Conservation (phyloP, 2,113 vertebrate species). For the Gymnobelideus leadbeateri region DNA sequence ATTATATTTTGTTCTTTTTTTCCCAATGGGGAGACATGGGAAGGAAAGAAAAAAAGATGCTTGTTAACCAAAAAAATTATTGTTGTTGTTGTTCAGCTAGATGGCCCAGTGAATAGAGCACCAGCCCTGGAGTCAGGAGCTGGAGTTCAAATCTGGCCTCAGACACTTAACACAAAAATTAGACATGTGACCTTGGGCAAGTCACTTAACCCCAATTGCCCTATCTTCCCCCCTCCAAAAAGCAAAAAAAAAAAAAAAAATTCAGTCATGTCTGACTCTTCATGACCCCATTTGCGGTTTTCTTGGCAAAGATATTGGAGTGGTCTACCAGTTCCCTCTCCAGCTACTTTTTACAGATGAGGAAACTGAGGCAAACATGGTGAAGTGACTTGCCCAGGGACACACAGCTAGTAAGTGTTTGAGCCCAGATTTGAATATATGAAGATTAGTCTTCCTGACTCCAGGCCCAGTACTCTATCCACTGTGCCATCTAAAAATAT, state of each 20-base stretch:
- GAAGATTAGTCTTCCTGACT: slow-evolving; percentile 13
- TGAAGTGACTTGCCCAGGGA: slow-evolving; percentile 7
- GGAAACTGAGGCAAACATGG: background rate
- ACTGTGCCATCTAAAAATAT: slow-evolving; percentile 26
- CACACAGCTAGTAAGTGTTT: background rate
- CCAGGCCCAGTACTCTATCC: slow-evolving; percentile 6
- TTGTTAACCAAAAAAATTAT: background rate
- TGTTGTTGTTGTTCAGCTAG: background rate
- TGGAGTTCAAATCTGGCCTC: too few species aligned
- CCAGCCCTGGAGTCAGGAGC: too few species aligned
- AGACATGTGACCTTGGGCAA: too few species aligned
- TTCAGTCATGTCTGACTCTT: background rate
- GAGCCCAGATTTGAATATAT: slow-evolving; percentile 17
- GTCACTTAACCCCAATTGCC: too few species aligned
- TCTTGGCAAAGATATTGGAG: background rate
- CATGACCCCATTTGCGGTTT: background rate
- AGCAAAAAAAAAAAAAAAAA: too few species aligned
- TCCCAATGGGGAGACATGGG: background rate
- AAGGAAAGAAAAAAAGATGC: background rate
- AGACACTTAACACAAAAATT: too few species aligned
- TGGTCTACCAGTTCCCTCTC: background rate
- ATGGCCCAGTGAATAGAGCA: too few species aligned
- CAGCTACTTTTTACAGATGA: background rate
- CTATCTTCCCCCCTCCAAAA: too few species aligned
- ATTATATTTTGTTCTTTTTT: background rate